A percentile compares a stretch with the other conserved stretches of the same genome.
These are phyloP conservation scores for Pithys albifrons DNA, from an alignment of 2,113 vertebrate species.

Conservation along the genomic window DNA sequence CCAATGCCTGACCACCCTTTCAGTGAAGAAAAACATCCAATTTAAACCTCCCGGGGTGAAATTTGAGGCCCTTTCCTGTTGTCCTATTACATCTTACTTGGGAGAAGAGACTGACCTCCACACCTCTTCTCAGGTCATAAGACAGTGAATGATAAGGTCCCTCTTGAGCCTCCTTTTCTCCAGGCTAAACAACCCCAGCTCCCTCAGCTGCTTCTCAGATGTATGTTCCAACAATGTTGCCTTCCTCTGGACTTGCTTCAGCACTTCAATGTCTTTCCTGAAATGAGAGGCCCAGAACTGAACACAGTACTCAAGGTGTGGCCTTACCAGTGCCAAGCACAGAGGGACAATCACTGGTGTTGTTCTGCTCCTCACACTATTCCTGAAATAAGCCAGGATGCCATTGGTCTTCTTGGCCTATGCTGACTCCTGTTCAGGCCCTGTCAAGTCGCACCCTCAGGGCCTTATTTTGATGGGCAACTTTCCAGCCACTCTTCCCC, in stretches of 20 bases:
- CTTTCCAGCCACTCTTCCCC: neutral
- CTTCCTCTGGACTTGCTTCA: neutral
- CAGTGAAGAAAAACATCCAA: neutral
- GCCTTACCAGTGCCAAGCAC: neutral
- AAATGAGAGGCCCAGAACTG: neutral
- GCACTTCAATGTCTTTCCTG: neutral
- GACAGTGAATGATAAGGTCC: neutral
- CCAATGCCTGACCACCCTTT: neutral
- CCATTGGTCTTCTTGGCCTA: neutral
- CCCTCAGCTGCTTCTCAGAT: neutral
- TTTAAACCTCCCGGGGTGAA: neutral
- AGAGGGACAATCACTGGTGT: neutral
- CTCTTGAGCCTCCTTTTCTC: neutral
- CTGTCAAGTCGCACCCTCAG: neutral
- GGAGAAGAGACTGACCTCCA: neutral
- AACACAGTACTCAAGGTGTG: neutral
- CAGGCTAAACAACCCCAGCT: neutral
- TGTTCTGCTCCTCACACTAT: neutral
- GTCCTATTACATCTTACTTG: neutral
- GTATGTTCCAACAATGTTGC: neutral
- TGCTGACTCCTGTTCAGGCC: neutral
- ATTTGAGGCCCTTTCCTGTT: neutral
- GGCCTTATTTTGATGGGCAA: neutral
- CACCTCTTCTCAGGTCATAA: neutral
- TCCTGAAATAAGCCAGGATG: neutral